Evolutionary conservation across 2,888 invertebrate species (phyloP).

Genomic region (Julus scanicus): DNA sequence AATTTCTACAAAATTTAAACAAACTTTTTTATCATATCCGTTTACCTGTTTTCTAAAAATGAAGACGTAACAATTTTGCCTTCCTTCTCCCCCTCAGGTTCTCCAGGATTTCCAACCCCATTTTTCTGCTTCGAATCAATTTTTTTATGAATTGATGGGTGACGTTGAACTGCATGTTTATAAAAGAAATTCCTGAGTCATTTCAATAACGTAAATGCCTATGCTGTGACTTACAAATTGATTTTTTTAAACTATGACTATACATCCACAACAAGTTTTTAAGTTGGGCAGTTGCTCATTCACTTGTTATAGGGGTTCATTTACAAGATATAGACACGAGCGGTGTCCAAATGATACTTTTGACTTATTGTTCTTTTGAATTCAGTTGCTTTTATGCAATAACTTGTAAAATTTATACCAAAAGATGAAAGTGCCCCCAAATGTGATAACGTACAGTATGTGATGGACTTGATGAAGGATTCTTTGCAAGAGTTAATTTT

Average conservation of each 20-base stretch:
- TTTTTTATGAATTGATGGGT: constrained; percentile 46
- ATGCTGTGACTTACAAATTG: constrained; percentile 44
- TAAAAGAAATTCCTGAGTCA: constrained; percentile 47
- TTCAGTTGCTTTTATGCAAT: too few relatives aligned
- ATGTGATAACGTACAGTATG: neutral
- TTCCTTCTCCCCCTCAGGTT: neutral
- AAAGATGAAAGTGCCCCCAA: neutral
- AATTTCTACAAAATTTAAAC: constrained; percentile 14
- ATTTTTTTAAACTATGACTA: constrained; percentile 27
- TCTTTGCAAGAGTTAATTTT: neutral
- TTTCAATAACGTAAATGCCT: constrained; percentile 37
- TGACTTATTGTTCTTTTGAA: neutral
- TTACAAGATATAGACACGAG: neutral
- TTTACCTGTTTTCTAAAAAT: constrained; percentile 3
- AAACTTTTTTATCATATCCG: neutral
- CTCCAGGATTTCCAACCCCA: neutral
- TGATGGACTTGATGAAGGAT: too few relatives aligned
- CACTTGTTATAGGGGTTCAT: neutral
- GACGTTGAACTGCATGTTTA: constrained; percentile 41
- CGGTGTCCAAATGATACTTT: neutral
- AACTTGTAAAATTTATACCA: too few relatives aligned
- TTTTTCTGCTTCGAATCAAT: constrained; percentile 43
- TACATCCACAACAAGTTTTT: constrained; percentile 15
- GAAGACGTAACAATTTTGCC: neutral
- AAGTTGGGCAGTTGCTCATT: neutral